These are phyloP conservation scores for Hirtodrosophila histrioides DNA, from an alignment of 2,888 invertebrate species.

Conservation along the genomic window DNA sequence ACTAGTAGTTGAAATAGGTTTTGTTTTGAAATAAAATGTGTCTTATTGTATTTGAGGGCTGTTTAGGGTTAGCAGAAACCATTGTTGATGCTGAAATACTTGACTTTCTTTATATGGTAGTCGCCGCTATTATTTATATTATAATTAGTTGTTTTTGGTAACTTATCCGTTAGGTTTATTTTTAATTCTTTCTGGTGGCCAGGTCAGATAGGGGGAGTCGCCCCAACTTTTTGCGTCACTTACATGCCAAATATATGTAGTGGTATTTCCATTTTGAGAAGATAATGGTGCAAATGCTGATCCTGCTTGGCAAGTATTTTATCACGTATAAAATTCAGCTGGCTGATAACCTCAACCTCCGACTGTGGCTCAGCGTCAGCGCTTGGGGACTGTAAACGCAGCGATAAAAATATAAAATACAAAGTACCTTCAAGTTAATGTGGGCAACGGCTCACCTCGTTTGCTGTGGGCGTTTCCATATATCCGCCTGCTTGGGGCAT, in stretches of 20 bases:
- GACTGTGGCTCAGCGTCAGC: constrained; percentile 52
- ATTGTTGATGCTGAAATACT: no score
- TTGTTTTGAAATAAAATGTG: no score
- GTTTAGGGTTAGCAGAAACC: no score
- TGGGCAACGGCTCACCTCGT: constrained; percentile 41
- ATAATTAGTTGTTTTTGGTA: no score
- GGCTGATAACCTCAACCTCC: constrained; percentile 87
- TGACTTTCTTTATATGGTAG: no score
- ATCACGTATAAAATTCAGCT: constrained; percentile 87
- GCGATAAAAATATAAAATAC: constrained; percentile 3
- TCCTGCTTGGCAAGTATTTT: constrained; percentile 88
- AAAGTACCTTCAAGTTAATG: background rate
- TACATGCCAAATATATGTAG: constrained; percentile 94
- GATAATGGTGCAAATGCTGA: constrained; percentile 87
- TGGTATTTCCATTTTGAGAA: constrained; percentile 90
- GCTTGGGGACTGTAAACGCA: constrained; percentile 35
- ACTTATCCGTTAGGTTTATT: no score
- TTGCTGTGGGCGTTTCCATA: constrained; percentile 20
- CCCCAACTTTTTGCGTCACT: constrained; percentile 77
- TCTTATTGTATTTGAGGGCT: no score
- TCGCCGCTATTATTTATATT: no score
- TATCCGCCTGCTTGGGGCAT: constrained; percentile 73
- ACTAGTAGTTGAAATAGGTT: no score
- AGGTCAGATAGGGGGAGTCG: no score
- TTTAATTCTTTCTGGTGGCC: no score